Evolutionary conservation across 2,888 invertebrate species (phyloP), one percentile per base, ranked within the genome.

Genomic region (Cephonodes hylas): DNA sequence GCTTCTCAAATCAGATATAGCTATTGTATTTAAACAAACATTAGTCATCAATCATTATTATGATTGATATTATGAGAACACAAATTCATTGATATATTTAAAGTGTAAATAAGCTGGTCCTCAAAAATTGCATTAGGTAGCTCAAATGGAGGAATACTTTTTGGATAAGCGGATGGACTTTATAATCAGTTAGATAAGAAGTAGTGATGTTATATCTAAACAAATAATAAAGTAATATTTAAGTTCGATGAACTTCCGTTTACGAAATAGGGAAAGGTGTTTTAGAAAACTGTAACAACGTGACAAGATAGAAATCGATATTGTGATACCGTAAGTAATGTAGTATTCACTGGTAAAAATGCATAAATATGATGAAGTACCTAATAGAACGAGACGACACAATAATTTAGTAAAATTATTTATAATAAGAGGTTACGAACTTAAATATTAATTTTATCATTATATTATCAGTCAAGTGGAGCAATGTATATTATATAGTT

Each of bases 191-290:
- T 82, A 70, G 88, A 89, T 89, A 89, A 86, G 80, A 69, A 74
- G 81, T 78, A 80, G 67, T 72, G 68, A 68, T 56, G 62, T 61
- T 69, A 59, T 63, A 70, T 66, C 63, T 58, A 62, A 59, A 67
- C 62, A 66, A 76, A 75, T 77, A 76, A 65, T 75, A 67, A 70
- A 74, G 69, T 69, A 71, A 72, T 62, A 69, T 72, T 73, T 72
- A 80, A 83, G 91, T 90, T 90, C 89, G 82, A 84, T 87, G 91
- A 91, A 90, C 91, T 88, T 88, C 81, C 80, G 85, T 84, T 86
- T 77, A 80, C 77, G 75, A 84, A 85, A 85, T 77, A 75, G 79
- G 82, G 81, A 86, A 88, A 89, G 79, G 79, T 78, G 75, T 75
- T 76, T 80, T 74, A 75, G 78, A 79, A 80, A 79, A 80, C 73